These are phyloP conservation scores for Delia radicum DNA, from an alignment of 1,140 invertebrate genomes.

Conservation along the genomic window DNA sequence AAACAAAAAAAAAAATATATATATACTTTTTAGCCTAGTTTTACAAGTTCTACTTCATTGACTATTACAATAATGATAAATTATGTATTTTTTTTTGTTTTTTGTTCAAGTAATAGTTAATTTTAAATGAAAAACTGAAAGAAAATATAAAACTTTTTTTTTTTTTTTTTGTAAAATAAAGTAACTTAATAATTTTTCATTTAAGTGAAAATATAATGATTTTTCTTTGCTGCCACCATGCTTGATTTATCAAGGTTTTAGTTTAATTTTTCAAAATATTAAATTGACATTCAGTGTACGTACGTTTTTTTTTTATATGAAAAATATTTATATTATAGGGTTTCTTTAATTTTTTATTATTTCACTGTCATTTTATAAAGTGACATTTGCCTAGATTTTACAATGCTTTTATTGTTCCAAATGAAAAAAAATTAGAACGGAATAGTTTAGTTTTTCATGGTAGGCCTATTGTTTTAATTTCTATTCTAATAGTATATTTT, in stretches of 20 bases:
- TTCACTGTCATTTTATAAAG: slow-evolving; percentile 10
- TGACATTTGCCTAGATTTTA: slow-evolving; percentile 17
- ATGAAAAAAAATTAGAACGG: neutral
- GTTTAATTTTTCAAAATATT: neutral
- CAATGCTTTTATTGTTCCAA: neutral
- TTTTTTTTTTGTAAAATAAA: neutral
- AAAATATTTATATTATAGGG: neutral
- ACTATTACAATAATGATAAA: slow-evolving; percentile 24
- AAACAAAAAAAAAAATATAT: neutral
- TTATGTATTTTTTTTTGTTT: slow-evolving; percentile 4
- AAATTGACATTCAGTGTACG: neutral
- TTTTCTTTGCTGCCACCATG: too few relatives aligned
- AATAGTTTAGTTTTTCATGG: slow-evolving; percentile 1
- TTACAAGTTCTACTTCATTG: slow-evolving; percentile 21
- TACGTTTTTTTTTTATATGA: neutral
- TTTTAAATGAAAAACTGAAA: neutral
- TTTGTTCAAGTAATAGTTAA: neutral
- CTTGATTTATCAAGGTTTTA: slow-evolving; percentile 9
- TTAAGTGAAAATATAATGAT: neutral
- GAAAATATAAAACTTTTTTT: neutral
- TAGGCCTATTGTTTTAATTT: slow-evolving; percentile 18
- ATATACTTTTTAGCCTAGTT: slow-evolving; percentile 22
- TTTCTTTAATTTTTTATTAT: neutral
- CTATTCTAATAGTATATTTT: neutral
- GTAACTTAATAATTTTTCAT: slow-evolving; percentile 13